These are phyloP conservation scores for Cuniculus paca DNA, from an alignment of 2,797 vertebrate genomes.

Conservation along the genomic window DNA sequence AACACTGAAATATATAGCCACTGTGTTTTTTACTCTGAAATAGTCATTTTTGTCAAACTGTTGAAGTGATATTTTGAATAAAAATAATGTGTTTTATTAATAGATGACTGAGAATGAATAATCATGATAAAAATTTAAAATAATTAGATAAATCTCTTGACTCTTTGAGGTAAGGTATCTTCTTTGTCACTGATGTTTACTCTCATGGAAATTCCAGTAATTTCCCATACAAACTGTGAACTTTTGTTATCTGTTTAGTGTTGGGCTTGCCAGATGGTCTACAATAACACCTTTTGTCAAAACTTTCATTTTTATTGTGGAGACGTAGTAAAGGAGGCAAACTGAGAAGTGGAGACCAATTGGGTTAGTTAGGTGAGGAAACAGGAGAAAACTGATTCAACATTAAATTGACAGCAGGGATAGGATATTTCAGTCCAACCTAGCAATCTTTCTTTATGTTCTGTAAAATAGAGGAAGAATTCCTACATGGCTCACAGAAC, in stretches of 20 bases:
- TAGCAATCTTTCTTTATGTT: not conserved
- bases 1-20: slow-evolving; percentile 28
- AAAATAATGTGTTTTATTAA: not conserved
- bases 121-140: slow-evolving; percentile 20
- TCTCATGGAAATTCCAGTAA: not conserved
- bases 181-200: slow-evolving; percentile 6
- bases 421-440: not conserved
- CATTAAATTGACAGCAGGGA: not conserved
- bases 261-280: slow-evolving; percentile 8
- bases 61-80: slow-evolving; percentile 15
- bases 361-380: slow-evolving; percentile 24
- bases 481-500: not conserved
- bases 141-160: not conserved
- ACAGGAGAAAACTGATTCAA: not conserved
- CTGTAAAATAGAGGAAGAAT: not conserved
- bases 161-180: not conserved
- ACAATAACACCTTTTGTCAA: not conserved
- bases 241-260: slow-evolving; percentile 25
- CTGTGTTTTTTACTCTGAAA: slow-evolving; percentile 20
- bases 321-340: not conserved
- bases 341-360: not conserved
- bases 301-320: slow-evolving; percentile 33
- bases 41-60: slow-evolving; percentile 22
- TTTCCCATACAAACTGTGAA: not conserved
- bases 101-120: slow-evolving; percentile 13